Conservation (phyloP, 1,140 invertebrate species). For the Anoplophora glabripennis region DNA sequence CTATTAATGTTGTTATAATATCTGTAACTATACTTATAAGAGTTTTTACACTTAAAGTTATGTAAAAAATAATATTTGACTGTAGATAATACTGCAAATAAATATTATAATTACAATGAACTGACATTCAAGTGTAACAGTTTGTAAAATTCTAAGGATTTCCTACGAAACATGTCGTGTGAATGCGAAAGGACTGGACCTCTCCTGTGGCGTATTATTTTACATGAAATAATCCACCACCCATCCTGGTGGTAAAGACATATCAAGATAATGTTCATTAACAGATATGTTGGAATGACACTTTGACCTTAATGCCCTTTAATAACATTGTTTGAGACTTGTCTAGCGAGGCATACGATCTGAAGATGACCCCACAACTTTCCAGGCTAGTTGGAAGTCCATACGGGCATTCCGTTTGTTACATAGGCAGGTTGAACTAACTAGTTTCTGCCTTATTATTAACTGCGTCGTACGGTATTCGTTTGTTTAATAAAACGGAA, state of each 20-base stretch:
- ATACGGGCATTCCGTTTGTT: conserved; percentile 4
- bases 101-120: too few relatives aligned
- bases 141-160: too few relatives aligned
- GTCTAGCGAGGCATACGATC: conserved; percentile 23
- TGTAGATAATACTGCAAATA: too few relatives aligned
- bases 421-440: neutral
- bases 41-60: too few relatives aligned
- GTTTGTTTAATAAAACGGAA: neutral
- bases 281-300: conserved; percentile 24
- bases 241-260: conserved; percentile 36
- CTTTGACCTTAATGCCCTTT: conserved; percentile 30
- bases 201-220: too few relatives aligned
- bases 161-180: too few relatives aligned
- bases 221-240: conserved; percentile 13
- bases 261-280: conserved; percentile 41
- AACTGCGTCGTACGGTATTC: neutral
- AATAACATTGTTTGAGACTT: conserved; percentile 31
- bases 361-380: conserved; percentile 22
- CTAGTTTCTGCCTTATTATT: neutral
- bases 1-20: too few relatives aligned
- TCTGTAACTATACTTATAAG: too few relatives aligned
- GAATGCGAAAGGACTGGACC: too few relatives aligned
- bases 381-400: conserved; percentile 1
- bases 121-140: too few relatives aligned
- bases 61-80: too few relatives aligned